Conservation (phyloP, 2,797 vertebrate genomes). For the Lepidocolaptes lacrymiger region DNA sequence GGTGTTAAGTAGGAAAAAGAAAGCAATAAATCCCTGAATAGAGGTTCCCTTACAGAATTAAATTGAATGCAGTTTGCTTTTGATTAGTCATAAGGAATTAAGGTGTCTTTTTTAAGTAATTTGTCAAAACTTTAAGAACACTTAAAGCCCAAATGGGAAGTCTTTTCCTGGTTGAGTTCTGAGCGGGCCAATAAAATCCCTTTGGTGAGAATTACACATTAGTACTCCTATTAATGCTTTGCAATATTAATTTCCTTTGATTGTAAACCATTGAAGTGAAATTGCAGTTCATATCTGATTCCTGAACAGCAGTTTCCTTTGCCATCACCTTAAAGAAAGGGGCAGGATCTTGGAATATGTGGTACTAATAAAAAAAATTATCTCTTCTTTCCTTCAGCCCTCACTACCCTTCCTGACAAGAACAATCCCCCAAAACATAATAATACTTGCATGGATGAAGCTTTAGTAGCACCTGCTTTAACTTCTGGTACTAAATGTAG, state of each 20-base stretch:
- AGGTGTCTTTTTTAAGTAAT: not conserved
- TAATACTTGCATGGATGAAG: not conserved
- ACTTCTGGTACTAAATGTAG: not conserved
- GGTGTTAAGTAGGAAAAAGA: not conserved
- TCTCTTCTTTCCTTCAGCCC: not conserved
- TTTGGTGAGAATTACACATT: slow-evolving; percentile 3
- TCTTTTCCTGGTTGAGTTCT: not conserved
- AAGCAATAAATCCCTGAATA: not conserved
- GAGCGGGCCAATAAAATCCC: not conserved
- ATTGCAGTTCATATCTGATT: not conserved
- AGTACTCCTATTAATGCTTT: not conserved
- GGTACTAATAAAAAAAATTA: not conserved
- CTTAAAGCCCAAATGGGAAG: not conserved
- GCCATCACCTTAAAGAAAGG: not conserved
- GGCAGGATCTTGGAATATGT: not conserved
- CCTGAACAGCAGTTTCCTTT: not conserved
- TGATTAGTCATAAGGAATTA: slow-evolving; percentile 16
- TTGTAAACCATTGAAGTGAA: not conserved
- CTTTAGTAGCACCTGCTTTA: not conserved
- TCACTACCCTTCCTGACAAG: not conserved
- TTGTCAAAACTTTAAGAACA: slow-evolving; percentile 13
- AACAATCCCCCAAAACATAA: not conserved
- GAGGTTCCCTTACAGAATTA: not conserved
- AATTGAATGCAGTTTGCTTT: not conserved
- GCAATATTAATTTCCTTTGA: not conserved